These are phyloP conservation scores for Neomorphus geoffroyi DNA, from an alignment of 2,797 vertebrate genomes.

Conservation along the genomic window DNA sequence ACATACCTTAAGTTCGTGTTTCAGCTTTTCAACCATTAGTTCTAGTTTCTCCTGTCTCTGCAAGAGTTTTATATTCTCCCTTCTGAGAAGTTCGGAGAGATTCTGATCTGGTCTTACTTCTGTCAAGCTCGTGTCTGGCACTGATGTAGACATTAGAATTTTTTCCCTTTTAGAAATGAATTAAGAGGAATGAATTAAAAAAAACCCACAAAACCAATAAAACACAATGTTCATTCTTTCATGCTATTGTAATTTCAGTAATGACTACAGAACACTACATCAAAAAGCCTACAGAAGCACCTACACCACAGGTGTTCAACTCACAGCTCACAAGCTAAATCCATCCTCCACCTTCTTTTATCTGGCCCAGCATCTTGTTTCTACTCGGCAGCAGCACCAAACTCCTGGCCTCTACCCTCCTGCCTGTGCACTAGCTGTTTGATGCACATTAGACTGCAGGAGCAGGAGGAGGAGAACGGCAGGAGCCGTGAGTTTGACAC, in stretches of 20 bases:
- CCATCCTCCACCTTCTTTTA: no score
- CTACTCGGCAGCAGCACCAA: no score
- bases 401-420: no score
- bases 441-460: no score
- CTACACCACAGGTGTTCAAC: no score
- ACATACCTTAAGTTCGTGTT: conserved; percentile 72
- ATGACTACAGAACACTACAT: not conserved
- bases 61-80: conserved; percentile 63
- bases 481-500: no score
- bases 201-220: no score
- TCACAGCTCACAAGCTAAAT: no score
- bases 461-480: no score
- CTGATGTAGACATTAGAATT: not conserved
- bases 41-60: conserved; percentile 65
- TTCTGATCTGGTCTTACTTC: conserved; percentile 69
- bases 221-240: not conserved
- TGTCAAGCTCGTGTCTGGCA: conserved; percentile 30
- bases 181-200: not conserved
- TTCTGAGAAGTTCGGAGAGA: conserved; percentile 45
- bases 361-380: no score
- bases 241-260: not conserved
- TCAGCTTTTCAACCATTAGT: conserved; percentile 57
- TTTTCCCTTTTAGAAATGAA: conserved; percentile 61
- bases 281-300: not conserved
- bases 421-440: no score